Evolutionary conservation across 2,888 invertebrate species (phyloP).

Genomic region (Pollenia amentaria): DNA sequence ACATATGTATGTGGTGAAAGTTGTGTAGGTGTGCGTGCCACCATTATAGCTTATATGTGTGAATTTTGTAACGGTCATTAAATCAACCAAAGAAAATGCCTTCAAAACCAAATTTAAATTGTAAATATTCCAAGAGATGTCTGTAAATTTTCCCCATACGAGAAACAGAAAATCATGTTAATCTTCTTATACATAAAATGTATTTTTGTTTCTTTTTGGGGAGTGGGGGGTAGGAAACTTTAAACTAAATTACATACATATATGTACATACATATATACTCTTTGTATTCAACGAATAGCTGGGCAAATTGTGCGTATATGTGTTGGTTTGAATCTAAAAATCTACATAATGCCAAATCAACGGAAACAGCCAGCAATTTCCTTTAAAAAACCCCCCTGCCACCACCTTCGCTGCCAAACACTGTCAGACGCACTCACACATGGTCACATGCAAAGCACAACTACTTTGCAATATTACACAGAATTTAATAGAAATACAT

Average conservation of each 20-base stretch:
- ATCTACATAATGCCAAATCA: conserved; percentile 63
- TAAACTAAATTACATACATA: conserved; percentile 70
- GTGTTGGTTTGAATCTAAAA: conserved; percentile 41
- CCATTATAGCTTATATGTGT: neutral
- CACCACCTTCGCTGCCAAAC: neutral
- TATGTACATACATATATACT: conserved; percentile 62
- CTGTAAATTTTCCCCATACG: conserved; percentile 35
- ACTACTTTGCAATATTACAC: neutral
- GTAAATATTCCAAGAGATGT: neutral
- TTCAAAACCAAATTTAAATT: conserved; percentile 58
- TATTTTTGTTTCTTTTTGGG: neutral
- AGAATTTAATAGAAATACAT: conserved; percentile 33
- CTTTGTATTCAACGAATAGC: conserved; percentile 6
- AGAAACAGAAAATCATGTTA: conserved; percentile 60
- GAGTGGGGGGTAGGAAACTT: conserved; percentile 1
- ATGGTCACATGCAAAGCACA: neutral
- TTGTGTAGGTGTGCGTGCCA: conserved; percentile 10
- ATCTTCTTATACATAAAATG: conserved; percentile 46
- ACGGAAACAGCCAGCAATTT: conserved; percentile 52
- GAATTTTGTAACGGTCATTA: conserved; percentile 63
- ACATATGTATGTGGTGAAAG: neutral
- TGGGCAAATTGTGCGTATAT: conserved; percentile 33
- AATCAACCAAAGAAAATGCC: conserved; percentile 61
- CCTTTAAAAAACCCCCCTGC: neutral
- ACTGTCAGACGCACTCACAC: neutral